Evolutionary conservation across 2,797 vertebrate genomes (phyloP).

Genomic region (Pipistrellus nathusii): DNA sequence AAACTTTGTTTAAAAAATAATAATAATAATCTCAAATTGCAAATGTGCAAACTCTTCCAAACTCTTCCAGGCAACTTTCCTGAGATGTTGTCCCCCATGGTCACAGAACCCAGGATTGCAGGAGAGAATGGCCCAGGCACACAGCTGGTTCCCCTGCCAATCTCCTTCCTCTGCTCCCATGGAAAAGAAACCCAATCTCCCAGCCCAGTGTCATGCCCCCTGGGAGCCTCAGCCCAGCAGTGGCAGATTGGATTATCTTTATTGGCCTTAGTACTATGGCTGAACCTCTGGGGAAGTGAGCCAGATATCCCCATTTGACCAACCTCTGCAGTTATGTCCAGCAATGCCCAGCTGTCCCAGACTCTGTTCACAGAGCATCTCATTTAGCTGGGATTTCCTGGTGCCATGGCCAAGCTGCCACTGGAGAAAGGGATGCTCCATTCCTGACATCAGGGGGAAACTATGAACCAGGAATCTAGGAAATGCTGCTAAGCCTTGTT

Average conservation of each 20-base stretch:
- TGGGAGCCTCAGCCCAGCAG: slow-evolving; percentile 8
- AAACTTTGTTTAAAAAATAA: too few relatives aligned
- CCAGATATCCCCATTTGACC: slow-evolving; percentile 80
- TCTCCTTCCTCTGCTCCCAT: slow-evolving; percentile 21
- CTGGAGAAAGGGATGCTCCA: slow-evolving; percentile 61
- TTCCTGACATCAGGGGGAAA: slow-evolving; percentile 77
- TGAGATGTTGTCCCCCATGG: not conserved
- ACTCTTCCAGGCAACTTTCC: not conserved
- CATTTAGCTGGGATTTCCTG: slow-evolving; percentile 69
- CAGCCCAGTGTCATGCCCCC: slow-evolving; percentile 8
- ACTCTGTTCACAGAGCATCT: slow-evolving; percentile 51
- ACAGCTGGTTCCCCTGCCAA: slow-evolving; percentile 1
- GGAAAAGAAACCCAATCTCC: slow-evolving; percentile 68
- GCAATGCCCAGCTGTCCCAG: slow-evolving; percentile 76
- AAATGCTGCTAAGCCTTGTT: slow-evolving; percentile 56
- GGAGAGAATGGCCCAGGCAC: not conserved
- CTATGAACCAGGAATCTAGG: slow-evolving; percentile 76
- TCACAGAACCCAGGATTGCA: not conserved
- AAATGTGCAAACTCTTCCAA: slow-evolving; percentile 6
- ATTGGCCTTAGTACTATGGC: slow-evolving; percentile 40
- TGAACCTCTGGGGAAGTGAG: slow-evolving; percentile 57
- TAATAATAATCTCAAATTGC: not conserved
- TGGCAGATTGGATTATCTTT: slow-evolving; percentile 67
- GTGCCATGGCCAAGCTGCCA: slow-evolving; percentile 52
- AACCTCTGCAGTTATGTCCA: slow-evolving; percentile 62